Base-by-base conservation (phyloP, 2,113 vertebrate species). In the Larimichthys polyactis region DNA sequence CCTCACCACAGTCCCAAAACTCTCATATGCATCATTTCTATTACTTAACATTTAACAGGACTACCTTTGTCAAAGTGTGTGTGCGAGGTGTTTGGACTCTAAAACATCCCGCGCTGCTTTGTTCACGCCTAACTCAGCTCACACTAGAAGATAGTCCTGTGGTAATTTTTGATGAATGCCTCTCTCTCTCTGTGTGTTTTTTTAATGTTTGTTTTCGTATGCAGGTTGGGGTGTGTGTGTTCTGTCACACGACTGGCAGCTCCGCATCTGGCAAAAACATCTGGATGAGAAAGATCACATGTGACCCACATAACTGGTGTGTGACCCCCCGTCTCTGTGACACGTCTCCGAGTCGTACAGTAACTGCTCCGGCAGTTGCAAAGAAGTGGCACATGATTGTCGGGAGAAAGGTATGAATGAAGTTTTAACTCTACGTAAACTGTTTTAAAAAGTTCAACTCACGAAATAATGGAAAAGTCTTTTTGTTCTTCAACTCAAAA, bases 181-280 rank as follows among this genome's bases (percentile, higher is more conserved):
- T 15, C 72, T n/a, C 40, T 72, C 43, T 66, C 32, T 32, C 32
- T 40, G 8, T 40, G 8, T 40, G 46, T 78, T 90, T 82, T 89
- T 24, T 72, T 69, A 67, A 77, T 20, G 46, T 78, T 82, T 75
- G 75, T 57, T 74, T 91, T 82, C 68, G 85, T 88, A 91, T 89
- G 88, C 93, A 89, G 87, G 85, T 65, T 20, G 62, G 49, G 49
- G 85, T 76, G 70, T 69, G 74, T 71, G 74, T 71, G 66, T 68
- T 77, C 89, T 85, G 82, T 91, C 90, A 89, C 65, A 81, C 48
- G 5, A 81, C 73, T 91, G 93, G 86, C 91, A 92, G 87, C 87
- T 70, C 60, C 71, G 71, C 94, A 94, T 83, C 90, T 94, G 94
- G 89, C 44, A 71, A 86, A 84, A 84, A 91, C 94, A 94, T 94